A percentile compares a stretch with the other conserved stretches of the same genome.
Conservation (phyloP, 1,140 invertebrate genomes). For the Diploscapter pachys region DNA sequence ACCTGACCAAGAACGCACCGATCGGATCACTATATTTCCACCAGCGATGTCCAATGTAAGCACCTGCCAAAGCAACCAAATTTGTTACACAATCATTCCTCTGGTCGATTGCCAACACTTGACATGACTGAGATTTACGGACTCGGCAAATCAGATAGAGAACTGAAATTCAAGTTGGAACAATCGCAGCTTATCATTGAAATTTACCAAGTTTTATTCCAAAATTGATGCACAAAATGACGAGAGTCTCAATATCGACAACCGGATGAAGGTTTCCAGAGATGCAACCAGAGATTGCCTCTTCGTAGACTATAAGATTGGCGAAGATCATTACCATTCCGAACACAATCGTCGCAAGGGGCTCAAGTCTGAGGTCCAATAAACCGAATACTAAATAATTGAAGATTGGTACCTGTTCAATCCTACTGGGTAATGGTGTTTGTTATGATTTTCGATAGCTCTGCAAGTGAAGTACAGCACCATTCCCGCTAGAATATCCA, state of each 20-base stretch:
- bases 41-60: constrained; percentile 36
- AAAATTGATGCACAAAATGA: constrained; percentile 30
- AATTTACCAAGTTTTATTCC: constrained; percentile 14
- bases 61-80: constrained; percentile 42
- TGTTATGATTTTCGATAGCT: constrained; percentile 31
- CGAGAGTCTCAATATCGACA: constrained; percentile 35
- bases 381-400: too few species aligned
- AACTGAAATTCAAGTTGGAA: background rate
- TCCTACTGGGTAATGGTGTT: constrained; percentile 32
- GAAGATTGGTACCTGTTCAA: background rate
- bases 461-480: constrained; percentile 28
- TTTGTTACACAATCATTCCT: constrained; percentile 46
- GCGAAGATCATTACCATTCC: constrained; percentile 36
- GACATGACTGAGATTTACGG: constrained; percentile 25
- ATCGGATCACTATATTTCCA: constrained; percentile 34
- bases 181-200: too few species aligned
- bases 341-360: constrained; percentile 29
- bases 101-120: constrained; percentile 44
- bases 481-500: constrained; percentile 35
- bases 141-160: constrained; percentile 33
- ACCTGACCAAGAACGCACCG: constrained; percentile 1
- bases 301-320: constrained; percentile 33
- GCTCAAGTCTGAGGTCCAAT: constrained; percentile 21
- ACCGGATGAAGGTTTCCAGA: constrained; percentile 18
- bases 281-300: constrained; percentile 18